These are phyloP conservation scores for Corythoichthys haematopterus DNA, from an alignment of 2,113 vertebrate species.

Conservation along the genomic window DNA sequence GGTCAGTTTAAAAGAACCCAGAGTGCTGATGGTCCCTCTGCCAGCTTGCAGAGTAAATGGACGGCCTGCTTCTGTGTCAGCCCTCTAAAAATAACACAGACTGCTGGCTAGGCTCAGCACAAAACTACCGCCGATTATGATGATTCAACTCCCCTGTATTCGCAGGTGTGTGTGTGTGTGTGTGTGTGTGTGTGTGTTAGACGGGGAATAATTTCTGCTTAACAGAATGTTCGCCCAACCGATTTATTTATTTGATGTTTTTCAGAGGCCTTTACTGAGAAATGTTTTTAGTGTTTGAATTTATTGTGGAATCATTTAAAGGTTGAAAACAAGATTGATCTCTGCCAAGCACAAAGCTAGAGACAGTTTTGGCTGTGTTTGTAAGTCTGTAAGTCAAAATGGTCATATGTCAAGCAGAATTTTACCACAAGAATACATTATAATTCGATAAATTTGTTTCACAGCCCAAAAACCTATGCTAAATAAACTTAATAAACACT, in stretches of 20 bases:
- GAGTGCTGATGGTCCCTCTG: slow-evolving; percentile 53
- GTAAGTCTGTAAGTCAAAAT: not conserved
- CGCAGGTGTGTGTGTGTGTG: slow-evolving; percentile 48
- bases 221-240: slow-evolving; percentile 39
- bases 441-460: no score
- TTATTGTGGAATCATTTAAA: not conserved
- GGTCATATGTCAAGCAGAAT: no score
- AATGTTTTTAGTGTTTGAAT: not conserved
- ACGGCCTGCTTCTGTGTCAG: slow-evolving; percentile 69
- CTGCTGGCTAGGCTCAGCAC: slow-evolving; percentile 68
- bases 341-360: not conserved
- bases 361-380: not conserved
- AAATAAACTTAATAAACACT: no score
- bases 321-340: not conserved
- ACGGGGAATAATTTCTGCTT: slow-evolving; percentile 37
- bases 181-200: slow-evolving; percentile 17
- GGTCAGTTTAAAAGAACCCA: slow-evolving; percentile 57
- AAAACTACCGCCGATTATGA: slow-evolving; percentile 72
- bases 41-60: slow-evolving; percentile 65
- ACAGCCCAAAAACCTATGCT: no score
- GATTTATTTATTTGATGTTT: slow-evolving; percentile 8
- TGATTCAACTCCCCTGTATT: slow-evolving; percentile 70
- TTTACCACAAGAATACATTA: no score
- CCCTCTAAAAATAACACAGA: slow-evolving; percentile 72
- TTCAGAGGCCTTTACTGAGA: not conserved